These are phyloP conservation scores for Aspidoscelis tigris DNA, from an alignment of 2,113 vertebrate species.

Conservation along the genomic window DNA sequence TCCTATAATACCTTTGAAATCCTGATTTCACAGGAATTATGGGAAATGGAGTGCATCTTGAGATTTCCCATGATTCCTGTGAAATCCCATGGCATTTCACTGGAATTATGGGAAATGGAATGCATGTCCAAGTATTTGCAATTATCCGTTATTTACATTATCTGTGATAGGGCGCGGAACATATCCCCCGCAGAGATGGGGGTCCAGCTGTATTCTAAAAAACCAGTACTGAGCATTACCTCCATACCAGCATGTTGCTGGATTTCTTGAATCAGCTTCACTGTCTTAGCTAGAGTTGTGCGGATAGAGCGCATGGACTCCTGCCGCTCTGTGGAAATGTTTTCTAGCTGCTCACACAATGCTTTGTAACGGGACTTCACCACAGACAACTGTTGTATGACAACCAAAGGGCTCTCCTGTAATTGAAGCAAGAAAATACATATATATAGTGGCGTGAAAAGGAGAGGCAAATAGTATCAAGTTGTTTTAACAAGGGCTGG, in stretches of 20 bases:
- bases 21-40: no score
- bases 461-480: background rate
- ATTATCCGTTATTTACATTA: no score
- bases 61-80: no score
- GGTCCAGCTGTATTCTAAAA: no score
- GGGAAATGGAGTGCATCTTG: no score
- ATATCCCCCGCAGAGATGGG: no score
- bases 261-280: slow-evolving; percentile 74
- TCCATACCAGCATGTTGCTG: slow-evolving; percentile 75
- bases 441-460: background rate
- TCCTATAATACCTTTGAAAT: no score
- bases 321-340: slow-evolving; percentile 78
- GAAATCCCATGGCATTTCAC: no score
- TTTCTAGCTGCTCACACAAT: slow-evolving; percentile 78
- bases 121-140: no score
- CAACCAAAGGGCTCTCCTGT: slow-evolving; percentile 83
- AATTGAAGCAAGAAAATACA: background rate
- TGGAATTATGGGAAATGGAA: no score
- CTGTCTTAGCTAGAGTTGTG: slow-evolving; percentile 73
- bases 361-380: slow-evolving; percentile 83
- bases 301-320: slow-evolving; percentile 81
- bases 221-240: slow-evolving; percentile 70
- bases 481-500: no score
- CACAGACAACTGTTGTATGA: slow-evolving; percentile 82
- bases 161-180: no score